These are phyloP conservation scores for Andrena chrysosceles DNA, from an alignment of 2,888 invertebrate genomes.

Conservation along the genomic window DNA sequence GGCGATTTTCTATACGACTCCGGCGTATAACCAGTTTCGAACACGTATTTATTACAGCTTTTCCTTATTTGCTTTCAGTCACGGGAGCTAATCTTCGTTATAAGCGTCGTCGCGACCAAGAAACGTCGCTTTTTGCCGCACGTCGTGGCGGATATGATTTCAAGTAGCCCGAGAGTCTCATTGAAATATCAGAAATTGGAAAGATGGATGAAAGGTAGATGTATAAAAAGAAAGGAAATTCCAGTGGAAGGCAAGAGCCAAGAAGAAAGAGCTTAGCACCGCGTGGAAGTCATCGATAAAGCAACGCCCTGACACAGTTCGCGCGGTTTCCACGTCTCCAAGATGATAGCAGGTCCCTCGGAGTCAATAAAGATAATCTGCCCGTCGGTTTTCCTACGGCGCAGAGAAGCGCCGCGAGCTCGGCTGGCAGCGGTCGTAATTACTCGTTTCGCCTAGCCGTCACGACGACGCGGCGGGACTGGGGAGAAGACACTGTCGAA, in stretches of 20 bases:
- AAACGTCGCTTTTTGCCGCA: slow-evolving; percentile 28
- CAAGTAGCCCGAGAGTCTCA: too few species aligned
- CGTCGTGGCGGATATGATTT: not conserved
- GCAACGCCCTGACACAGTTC: slow-evolving; percentile 37
- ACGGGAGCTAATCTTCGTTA: slow-evolving; percentile 58
- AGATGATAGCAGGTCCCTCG: slow-evolving; percentile 24
- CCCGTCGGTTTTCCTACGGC: not conserved
- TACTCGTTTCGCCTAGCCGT: slow-evolving; percentile 21
- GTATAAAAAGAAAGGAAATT: too few species aligned
- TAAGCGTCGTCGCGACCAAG: slow-evolving; percentile 29
- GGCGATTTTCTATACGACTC: slow-evolving; percentile 46
- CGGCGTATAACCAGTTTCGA: slow-evolving; percentile 49
- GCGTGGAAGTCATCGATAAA: slow-evolving; percentile 26
- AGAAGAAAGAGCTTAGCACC: not conserved
- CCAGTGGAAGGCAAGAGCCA: not conserved
- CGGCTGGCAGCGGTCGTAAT: slow-evolving; percentile 26
- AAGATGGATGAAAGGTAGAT: not conserved
- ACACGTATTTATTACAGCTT: slow-evolving; percentile 59
- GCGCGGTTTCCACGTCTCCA: slow-evolving; percentile 14
- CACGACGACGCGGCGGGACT: not conserved
- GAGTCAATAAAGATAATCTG: slow-evolving; percentile 43
- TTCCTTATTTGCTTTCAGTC: slow-evolving; percentile 58
- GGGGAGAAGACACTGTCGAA: slow-evolving; percentile 34
- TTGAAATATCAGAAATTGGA: not conserved
- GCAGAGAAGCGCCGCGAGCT: not conserved